These are phyloP conservation scores for Drosophila simulans DNA, from an alignment of 1,140 invertebrate species.

Conservation along the genomic window DNA sequence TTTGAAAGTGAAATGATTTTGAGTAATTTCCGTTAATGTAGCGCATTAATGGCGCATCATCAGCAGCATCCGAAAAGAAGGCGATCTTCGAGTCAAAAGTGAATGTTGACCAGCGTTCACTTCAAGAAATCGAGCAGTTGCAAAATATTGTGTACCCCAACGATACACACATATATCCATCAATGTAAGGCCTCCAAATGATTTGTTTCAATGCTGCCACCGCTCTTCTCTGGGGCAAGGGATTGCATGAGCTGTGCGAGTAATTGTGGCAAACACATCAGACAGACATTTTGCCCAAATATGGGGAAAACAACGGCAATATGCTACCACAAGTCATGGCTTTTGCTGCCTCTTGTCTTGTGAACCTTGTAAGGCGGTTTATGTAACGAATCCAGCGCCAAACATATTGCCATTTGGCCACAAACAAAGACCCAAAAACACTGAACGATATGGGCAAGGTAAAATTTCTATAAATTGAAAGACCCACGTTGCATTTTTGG, in stretches of 20 bases:
- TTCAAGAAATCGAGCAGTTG: slow-evolving; percentile 70
- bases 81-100: slow-evolving; percentile 60
- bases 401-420: slow-evolving; percentile 25
- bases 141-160: slow-evolving; percentile 32
- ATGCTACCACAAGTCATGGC: slow-evolving; percentile 64
- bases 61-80: slow-evolving; percentile 35
- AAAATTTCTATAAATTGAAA: slow-evolving; percentile 8
- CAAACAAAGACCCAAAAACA: slow-evolving; percentile 26
- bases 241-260: slow-evolving; percentile 42
- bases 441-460: slow-evolving; percentile 32
- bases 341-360: slow-evolving; percentile 48
- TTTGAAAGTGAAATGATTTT: slow-evolving; percentile 67
- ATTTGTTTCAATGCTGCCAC: slow-evolving; percentile 51
- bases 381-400: slow-evolving; percentile 50
- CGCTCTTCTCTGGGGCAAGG: slow-evolving; percentile 24
- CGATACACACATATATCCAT: slow-evolving; percentile 37
- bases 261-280: slow-evolving; percentile 69
- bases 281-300: slow-evolving; percentile 56
- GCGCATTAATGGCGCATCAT: slow-evolving; percentile 70
- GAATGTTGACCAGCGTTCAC: slow-evolving; percentile 74
- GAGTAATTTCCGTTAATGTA: slow-evolving; percentile 64
- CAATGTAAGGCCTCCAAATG: slow-evolving; percentile 52
- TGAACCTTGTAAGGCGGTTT: slow-evolving; percentile 64
- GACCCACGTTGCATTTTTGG: not conserved
- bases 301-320: slow-evolving; percentile 56